Evolutionary conservation across 2,113 vertebrate genomes (phyloP), one percentile per base, ranked within the genome.

Genomic region (Phocoena phocoena): DNA sequence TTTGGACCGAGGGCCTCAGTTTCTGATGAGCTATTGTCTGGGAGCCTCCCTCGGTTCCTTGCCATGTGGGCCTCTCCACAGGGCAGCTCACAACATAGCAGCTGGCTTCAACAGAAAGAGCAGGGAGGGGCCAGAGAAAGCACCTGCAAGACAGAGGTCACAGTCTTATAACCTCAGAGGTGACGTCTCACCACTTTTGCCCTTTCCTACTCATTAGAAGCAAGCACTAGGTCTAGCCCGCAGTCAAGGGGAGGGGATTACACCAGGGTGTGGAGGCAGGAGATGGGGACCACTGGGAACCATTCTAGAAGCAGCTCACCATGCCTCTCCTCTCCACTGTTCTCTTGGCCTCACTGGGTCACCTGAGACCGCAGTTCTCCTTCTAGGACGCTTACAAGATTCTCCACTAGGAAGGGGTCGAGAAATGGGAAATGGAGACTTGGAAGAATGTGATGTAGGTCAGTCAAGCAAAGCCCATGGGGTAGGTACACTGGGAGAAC

Each of bases 391-490:
- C 26, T 31, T 28, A 28, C 50, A 53, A 70, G 38, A 41, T 55
- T 26, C 36, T 47, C 65, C 50, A 0, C 23, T 3, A 25, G 26
- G 70, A 74, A 33, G n/a, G 6, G 14, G 1, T 10, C 41, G 44
- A 38, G 38, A 41, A 23, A 17, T 5, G 31, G 85, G 65, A 73
- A 33, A 10, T 4, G 11, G 53, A 74, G 90, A 6, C 18, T 55
- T 80, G 90, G 76, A 70, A 31, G 36, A 11, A 0, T 2, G 20
- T 23, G 76, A 83, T 3, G 63, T 3, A n/a, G 80, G 31, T n/a
- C 68, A 0, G 4, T 7, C 21, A 7, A 81, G 62, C 11, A 77
- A 7, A 36, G 31, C 3, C 1, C 0, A 3, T 1, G 1, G 63
- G 62, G 31, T 9, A 13, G 55, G 53, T 17, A 0, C 1, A 0